phyloP scores from a whole-genome alignment of 2,113 vertebrate species.

The Oryzias woworae region DNA sequence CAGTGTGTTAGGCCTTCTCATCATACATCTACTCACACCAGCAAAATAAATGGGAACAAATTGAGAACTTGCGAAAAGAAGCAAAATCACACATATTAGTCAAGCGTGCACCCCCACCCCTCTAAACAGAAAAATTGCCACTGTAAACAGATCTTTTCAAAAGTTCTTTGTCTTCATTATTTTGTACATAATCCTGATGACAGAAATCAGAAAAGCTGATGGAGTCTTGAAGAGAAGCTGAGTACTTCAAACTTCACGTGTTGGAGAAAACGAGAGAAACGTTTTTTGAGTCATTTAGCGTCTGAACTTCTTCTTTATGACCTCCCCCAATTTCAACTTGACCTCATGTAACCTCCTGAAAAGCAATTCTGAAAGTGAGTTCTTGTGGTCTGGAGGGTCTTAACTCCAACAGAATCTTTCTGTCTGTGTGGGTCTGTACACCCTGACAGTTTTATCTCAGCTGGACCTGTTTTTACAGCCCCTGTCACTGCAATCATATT shows the following conservation, averaged over 20 bases:
- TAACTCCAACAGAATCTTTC: slow-evolving; percentile 49
- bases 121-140: slow-evolving; percentile 27
- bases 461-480: not conserved
- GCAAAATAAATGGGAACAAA: slow-evolving; percentile 50
- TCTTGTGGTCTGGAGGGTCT: slow-evolving; percentile 46
- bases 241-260: slow-evolving; percentile 39
- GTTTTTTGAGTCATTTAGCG: slow-evolving; percentile 19
- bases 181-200: slow-evolving; percentile 18
- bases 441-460: too few species aligned
- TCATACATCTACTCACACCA: slow-evolving; percentile 31
- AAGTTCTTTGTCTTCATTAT: slow-evolving; percentile 20
- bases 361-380: slow-evolving; percentile 40
- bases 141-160: slow-evolving; percentile 54
- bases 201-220: slow-evolving; percentile 50
- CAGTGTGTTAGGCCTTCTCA: too few species aligned
- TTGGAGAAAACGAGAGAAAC: slow-evolving; percentile 25
- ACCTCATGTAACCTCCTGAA: slow-evolving; percentile 34
- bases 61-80: slow-evolving; percentile 8
- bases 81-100: slow-evolving; percentile 40
- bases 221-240: slow-evolving; percentile 27
- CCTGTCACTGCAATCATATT: slow-evolving; percentile 13
- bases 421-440: slow-evolving; percentile 43
- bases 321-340: not conserved
- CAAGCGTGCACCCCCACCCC: slow-evolving; percentile 51
- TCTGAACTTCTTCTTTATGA: slow-evolving; percentile 5